Conservation (phyloP, 1,140 invertebrate genomes). For the Dendrolimus punctatus region DNA sequence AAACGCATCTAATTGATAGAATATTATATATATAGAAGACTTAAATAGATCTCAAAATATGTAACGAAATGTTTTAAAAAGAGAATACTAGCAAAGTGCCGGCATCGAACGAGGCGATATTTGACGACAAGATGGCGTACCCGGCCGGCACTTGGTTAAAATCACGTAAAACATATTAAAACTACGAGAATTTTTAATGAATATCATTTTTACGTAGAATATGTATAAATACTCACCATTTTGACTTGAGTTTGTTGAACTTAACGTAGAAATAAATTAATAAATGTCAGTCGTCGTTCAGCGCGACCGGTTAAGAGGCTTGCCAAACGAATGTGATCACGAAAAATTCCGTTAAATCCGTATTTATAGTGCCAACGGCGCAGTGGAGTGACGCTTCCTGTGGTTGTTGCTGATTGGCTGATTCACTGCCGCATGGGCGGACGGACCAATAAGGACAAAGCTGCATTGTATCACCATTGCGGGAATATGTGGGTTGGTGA, state of each 20-base stretch:
- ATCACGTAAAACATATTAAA: slow-evolving; percentile 4
- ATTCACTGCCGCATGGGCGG: slow-evolving; percentile 50
- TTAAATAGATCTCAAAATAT: slow-evolving; percentile 2
- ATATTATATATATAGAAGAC: neutral
- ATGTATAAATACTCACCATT: slow-evolving; percentile 53
- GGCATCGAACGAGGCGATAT: neutral
- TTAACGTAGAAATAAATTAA: slow-evolving; percentile 65
- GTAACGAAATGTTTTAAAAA: neutral
- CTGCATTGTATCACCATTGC: slow-evolving; percentile 63
- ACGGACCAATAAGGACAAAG: slow-evolving; percentile 54
- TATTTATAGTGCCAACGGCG: slow-evolving; percentile 42
- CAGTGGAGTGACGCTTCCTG: slow-evolving; percentile 43
- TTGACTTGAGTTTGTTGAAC: slow-evolving; percentile 61
- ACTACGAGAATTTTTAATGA: slow-evolving; percentile 1
- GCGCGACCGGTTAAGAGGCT: slow-evolving; percentile 65
- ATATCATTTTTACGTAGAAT: slow-evolving; percentile 10
- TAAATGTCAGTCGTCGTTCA: slow-evolving; percentile 63
- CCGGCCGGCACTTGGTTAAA: slow-evolving; percentile 32
- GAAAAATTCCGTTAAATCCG: slow-evolving; percentile 44
- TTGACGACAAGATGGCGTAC: slow-evolving; percentile 25
- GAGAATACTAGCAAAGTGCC: neutral
- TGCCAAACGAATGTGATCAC: slow-evolving; percentile 59
- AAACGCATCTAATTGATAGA: slow-evolving; percentile 1
- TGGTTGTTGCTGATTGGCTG: slow-evolving; percentile 38
- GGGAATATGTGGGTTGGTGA: slow-evolving; percentile 65